Evolutionary conservation across 1,140 invertebrate genomes (phyloP).

Genomic region (Papilio aristodemus): DNA sequence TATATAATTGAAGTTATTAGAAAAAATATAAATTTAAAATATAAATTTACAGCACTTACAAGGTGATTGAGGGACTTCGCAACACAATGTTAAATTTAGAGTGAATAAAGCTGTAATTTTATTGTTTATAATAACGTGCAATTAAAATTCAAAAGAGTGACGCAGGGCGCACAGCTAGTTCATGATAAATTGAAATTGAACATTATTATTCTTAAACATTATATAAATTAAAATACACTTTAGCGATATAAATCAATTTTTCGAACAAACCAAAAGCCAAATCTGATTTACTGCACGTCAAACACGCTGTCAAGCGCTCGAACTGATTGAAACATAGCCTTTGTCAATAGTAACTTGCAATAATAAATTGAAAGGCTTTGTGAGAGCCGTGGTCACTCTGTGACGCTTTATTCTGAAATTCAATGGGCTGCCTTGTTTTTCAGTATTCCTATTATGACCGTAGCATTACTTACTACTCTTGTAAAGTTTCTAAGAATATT

Average conservation of each 20-base stretch:
- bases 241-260: constrained; percentile 26
- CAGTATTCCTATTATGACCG: constrained; percentile 39
- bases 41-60: too few species aligned
- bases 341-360: constrained; percentile 41
- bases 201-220: constrained; percentile 3
- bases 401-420: constrained; percentile 55
- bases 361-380: constrained; percentile 61
- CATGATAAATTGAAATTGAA: background rate
- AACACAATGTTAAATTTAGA: background rate
- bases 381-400: constrained; percentile 49
- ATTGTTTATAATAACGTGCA: background rate
- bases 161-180: background rate
- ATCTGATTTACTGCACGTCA: constrained; percentile 27
- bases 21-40: too few species aligned
- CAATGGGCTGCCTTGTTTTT: constrained; percentile 53
- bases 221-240: background rate
- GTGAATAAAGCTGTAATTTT: background rate
- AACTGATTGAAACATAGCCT: constrained; percentile 37
- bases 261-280: constrained; percentile 1
- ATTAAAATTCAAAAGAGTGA: background rate
- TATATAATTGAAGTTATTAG: too few species aligned
- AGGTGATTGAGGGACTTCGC: too few species aligned
- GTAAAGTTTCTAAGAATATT: too few species aligned
- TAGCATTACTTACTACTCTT: constrained; percentile 17
- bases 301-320: background rate